These are phyloP conservation scores for Theristicus caerulescens DNA, from an alignment of 2,113 vertebrate species.

Conservation along the genomic window DNA sequence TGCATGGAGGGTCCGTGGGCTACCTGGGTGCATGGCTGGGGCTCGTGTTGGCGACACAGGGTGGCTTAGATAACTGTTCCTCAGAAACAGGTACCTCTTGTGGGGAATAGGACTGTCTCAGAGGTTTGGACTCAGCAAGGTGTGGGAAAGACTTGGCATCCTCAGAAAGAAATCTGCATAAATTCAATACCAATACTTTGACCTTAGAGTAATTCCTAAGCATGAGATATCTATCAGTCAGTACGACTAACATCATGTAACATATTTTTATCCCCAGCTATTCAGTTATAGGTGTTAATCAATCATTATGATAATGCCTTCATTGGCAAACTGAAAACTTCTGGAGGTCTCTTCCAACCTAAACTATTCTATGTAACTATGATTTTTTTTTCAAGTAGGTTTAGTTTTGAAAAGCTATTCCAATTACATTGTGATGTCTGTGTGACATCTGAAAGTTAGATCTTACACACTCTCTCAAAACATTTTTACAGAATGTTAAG, in stretches of 20 bases:
- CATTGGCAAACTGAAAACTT: slow-evolving; percentile 19
- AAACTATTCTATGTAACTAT: background rate
- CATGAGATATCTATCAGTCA: background rate
- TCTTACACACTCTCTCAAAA: background rate
- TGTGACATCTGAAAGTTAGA: background rate
- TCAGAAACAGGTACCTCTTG: background rate
- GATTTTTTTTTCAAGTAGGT: background rate
- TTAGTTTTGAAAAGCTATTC: slow-evolving; percentile 10
- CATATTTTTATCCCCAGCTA: background rate
- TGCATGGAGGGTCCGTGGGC: fast-evolving
- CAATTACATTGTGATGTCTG: background rate
- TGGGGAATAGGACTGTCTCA: background rate
- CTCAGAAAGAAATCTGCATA: background rate
- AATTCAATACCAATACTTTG: background rate
- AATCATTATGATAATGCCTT: background rate
- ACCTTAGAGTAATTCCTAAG: background rate
- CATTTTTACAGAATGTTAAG: background rate
- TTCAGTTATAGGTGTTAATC: background rate
- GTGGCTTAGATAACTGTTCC: background rate
- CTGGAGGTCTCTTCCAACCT: background rate
- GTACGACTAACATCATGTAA: background rate
- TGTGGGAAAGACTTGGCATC: background rate
- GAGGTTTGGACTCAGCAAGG: background rate
- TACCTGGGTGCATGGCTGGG: background rate
- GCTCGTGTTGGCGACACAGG: background rate